A percentile compares a stretch with the other conserved stretches of the same genome.
phyloP scores from a whole-genome alignment of 1,140 invertebrate species.

The Ctenoplectra terminalis region DNA sequence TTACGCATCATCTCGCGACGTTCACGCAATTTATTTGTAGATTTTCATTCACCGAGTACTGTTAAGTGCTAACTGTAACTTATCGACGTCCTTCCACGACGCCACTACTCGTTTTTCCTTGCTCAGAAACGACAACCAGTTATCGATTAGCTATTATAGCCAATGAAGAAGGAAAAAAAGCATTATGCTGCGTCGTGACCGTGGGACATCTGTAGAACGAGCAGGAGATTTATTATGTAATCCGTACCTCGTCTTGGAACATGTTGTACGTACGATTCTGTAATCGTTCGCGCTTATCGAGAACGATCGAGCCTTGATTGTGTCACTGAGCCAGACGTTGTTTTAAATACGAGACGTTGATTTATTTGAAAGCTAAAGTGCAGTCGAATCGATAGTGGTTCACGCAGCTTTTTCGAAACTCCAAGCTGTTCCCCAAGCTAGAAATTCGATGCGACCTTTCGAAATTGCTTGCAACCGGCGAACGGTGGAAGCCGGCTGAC shows the following conservation, averaged over 20 bases:
- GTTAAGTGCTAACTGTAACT: constrained; percentile 40
- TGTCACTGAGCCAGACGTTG: constrained; percentile 8
- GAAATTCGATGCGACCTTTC: neutral
- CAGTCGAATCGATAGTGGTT: neutral
- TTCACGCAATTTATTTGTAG: constrained; percentile 38
- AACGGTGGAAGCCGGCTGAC: neutral
- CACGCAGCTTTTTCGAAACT: neutral
- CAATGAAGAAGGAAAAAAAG: constrained; percentile 7
- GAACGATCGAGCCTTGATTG: constrained; percentile 14
- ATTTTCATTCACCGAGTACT: constrained; percentile 44
- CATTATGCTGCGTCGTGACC: constrained; percentile 3
- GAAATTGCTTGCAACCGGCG: neutral
- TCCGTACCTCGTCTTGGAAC: neutral
- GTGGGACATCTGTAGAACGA: neutral
- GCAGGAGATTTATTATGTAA: constrained; percentile 24
- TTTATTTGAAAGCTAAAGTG: neutral
- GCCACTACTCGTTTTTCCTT: constrained; percentile 13
- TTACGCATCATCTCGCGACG: constrained; percentile 25
- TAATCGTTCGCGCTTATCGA: constrained; percentile 11
- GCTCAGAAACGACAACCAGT: constrained; percentile 16
- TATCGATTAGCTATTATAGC: constrained; percentile 40
- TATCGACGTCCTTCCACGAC: constrained; percentile 24
- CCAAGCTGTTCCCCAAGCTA: no score
- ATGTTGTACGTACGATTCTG: constrained; percentile 1
- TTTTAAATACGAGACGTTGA: neutral